A percentile compares a stretch with the other conserved stretches of the same genome.
Evolutionary conservation across 2,888 invertebrate species (phyloP).

Genomic region (Ellobium chinense): DNA sequence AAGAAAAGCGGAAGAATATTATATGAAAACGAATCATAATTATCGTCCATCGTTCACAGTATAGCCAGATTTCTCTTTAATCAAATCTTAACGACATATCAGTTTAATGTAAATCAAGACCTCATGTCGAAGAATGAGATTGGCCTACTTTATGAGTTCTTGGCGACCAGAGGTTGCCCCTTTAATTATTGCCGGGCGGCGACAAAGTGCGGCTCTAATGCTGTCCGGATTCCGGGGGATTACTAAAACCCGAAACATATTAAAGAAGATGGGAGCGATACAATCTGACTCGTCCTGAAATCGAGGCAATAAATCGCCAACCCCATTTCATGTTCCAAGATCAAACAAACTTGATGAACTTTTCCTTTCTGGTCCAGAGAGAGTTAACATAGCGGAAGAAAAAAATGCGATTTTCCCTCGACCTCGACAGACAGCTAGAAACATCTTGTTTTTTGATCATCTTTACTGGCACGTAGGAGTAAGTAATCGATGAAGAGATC

Average conservation of each 20-base stretch:
- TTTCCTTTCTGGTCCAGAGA: not conserved
- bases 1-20: no score
- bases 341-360: not conserved
- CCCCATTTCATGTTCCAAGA: not conserved
- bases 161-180: no score
- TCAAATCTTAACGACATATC: no score
- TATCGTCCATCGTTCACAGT: no score
- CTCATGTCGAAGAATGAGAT: no score
- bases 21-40: no score
- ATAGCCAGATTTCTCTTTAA: no score
- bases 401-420: no score
- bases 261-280: not conserved
- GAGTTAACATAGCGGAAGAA: not conserved
- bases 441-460: not conserved
- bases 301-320: not conserved
- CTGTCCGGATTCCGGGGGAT: not conserved
- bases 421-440: not conserved
- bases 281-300: not conserved
- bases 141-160: no score
- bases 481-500: not conserved
- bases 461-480: not conserved
- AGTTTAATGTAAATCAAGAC: no score
- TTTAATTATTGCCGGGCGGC: no score
- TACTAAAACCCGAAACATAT: not conserved
- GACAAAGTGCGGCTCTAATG: not conserved